Percentiles rank a stretch among this genome's conserved stretches.
Evolutionary conservation across 1,140 invertebrate species (phyloP).

Genomic region (Lordiphosa collinella): DNA sequence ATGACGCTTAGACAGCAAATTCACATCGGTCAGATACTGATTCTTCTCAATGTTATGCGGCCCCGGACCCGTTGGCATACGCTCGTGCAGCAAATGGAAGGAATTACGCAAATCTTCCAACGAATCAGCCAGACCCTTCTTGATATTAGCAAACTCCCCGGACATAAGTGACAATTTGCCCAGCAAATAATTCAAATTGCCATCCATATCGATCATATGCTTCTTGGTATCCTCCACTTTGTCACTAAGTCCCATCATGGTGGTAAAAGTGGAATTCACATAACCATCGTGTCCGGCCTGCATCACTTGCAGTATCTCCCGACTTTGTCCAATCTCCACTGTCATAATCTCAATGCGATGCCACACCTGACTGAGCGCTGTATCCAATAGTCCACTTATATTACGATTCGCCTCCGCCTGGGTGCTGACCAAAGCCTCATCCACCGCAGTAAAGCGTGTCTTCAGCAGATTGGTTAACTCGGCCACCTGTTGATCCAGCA

Average conservation of each 20-base stretch:
- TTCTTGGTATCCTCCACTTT: constrained; percentile 90
- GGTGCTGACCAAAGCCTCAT: constrained; percentile 85
- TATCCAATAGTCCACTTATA: constrained; percentile 88
- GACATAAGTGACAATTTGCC: constrained; percentile 90
- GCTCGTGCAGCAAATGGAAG: constrained; percentile 85
- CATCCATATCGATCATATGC: constrained; percentile 89
- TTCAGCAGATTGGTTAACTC: constrained; percentile 86
- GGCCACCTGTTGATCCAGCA: constrained; percentile 84
- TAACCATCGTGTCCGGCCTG: constrained; percentile 89
- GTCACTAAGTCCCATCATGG: constrained; percentile 89
- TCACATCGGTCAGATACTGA: constrained; percentile 59
- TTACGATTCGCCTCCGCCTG: constrained; percentile 87
- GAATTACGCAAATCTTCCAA: constrained; percentile 86
- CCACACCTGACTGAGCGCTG: constrained; percentile 92
- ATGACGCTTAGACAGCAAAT: constrained; percentile 48
- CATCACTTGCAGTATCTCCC: constrained; percentile 86
- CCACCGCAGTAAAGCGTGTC: constrained; percentile 85
- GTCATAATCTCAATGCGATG: constrained; percentile 93
- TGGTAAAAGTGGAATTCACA: constrained; percentile 89
- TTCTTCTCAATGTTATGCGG: constrained; percentile 53
- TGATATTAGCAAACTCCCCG: constrained; percentile 92
- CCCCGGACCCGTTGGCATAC: constrained; percentile 74
- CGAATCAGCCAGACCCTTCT: constrained; percentile 85
- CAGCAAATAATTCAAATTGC: constrained; percentile 91
- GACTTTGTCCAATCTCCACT: constrained; percentile 88